phyloP scores from a whole-genome alignment of 2,113 vertebrate genomes.

The Emydura subglobosa region DNA sequence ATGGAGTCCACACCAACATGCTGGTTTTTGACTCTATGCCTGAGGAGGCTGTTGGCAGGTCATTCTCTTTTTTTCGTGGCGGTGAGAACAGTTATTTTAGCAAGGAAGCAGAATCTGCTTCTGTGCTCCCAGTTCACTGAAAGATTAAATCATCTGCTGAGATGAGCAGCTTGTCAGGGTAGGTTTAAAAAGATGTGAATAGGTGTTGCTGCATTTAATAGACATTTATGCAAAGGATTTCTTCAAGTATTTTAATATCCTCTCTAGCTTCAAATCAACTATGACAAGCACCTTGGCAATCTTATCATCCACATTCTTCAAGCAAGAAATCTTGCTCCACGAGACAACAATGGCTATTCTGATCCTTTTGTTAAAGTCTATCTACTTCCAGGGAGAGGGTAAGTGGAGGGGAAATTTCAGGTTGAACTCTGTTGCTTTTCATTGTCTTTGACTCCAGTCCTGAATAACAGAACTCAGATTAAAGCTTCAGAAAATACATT shows the following conservation, averaged over 20 bases:
- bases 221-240: background rate
- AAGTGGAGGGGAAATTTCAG: slow-evolving; percentile 69
- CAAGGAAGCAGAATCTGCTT: background rate
- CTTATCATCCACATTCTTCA: slow-evolving; percentile 97
- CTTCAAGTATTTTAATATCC: slow-evolving; percentile 42
- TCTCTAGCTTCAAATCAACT: slow-evolving; percentile 96
- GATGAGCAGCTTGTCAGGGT: background rate
- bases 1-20: background rate
- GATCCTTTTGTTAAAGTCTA: slow-evolving; percentile 99
- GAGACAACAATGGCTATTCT: slow-evolving; percentile 97
- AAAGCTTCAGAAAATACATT: background rate
- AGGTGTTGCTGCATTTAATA: background rate
- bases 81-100: background rate
- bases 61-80: background rate
- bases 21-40: background rate
- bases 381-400: slow-evolving; percentile 98
- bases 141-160: background rate
- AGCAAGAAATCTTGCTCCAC: slow-evolving; percentile 93
- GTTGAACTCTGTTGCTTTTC: background rate
- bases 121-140: background rate
- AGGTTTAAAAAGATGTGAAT: slow-evolving; percentile 31
- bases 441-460: background rate
- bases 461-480: background rate
- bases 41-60: background rate
- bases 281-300: slow-evolving; percentile 96